Evolutionary conservation across 2,888 invertebrate species (phyloP).

Genomic region (Limulus polyphemus): DNA sequence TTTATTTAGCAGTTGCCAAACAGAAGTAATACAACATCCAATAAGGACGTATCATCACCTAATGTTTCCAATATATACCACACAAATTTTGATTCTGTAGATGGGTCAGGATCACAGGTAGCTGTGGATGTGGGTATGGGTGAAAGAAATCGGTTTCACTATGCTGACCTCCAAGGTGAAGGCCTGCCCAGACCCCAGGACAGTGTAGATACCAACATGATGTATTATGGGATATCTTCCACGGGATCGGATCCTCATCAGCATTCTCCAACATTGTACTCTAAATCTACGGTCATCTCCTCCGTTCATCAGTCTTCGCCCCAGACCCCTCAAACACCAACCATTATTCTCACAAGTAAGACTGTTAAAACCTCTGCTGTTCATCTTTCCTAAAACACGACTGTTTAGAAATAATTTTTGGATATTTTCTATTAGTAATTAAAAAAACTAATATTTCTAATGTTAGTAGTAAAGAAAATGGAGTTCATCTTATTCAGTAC

Average conservation of each 20-base stretch:
- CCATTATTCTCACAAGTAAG: slow-evolving; percentile 65
- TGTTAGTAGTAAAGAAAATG: no score
- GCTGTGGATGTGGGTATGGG: slow-evolving; percentile 9
- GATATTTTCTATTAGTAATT: not conserved
- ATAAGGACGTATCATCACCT: not conserved
- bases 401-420: not conserved
- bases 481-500: no score
- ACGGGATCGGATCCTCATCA: slow-evolving; percentile 16
- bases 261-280: slow-evolving; percentile 21
- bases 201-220: slow-evolving; percentile 6
- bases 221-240: slow-evolving; percentile 17
- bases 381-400: not conserved
- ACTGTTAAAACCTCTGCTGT: slow-evolving; percentile 5
- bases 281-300: slow-evolving; percentile 20
- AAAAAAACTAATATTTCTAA: no score
- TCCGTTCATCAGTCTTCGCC: slow-evolving; percentile 39
- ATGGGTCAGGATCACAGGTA: slow-evolving; percentile 7
- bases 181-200: no score
- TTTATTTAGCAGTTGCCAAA: no score
- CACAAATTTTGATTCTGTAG: slow-evolving; percentile 18
- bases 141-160: slow-evolving; percentile 12
- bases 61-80: slow-evolving; percentile 18
- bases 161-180: slow-evolving; percentile 5
- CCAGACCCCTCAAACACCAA: slow-evolving; percentile 60
- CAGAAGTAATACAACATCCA: no score